Conservation (phyloP, 1,140 invertebrate genomes). For the Bombus affinis region DNA sequence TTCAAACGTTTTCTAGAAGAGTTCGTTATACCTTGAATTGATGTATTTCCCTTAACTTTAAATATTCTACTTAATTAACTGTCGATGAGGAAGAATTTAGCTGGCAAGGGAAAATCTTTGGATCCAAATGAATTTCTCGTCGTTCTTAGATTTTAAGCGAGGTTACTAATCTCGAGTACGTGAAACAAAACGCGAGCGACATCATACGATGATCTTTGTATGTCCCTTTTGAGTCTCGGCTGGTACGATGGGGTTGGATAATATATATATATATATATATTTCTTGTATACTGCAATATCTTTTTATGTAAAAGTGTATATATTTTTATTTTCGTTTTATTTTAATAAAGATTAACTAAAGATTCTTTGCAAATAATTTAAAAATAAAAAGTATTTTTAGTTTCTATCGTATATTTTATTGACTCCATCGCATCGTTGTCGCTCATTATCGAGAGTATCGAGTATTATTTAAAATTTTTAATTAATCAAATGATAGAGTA, state of each 20-base stretch:
- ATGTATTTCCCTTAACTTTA: conserved; percentile 68
- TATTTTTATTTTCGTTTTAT: not conserved
- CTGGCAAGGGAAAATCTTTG: not conserved
- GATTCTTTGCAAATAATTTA: not conserved
- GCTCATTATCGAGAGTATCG: not conserved
- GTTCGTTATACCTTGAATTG: conserved; percentile 72
- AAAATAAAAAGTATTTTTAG: not conserved
- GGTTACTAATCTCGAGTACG: conserved; percentile 5
- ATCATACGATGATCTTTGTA: not conserved
- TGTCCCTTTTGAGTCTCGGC: not conserved
- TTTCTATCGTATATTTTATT: not conserved
- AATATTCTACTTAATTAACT: conserved; percentile 58
- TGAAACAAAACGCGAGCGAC: not conserved
- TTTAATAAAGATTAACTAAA: not conserved
- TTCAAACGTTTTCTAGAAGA: conserved; percentile 50
- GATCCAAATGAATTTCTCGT: not conserved
- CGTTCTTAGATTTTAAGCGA: conserved; percentile 52
- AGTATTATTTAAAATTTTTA: not conserved
- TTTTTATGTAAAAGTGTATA: not conserved
- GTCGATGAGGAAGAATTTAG: conserved; percentile 56
- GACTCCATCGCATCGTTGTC: no score
- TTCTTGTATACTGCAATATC: not conserved
- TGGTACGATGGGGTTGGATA: not conserved
- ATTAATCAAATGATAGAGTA: not conserved
- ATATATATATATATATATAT: not conserved